Percentiles rank a stretch among this genome's conserved stretches.
These are phyloP conservation scores for Diarsia mendica DNA, from an alignment of 2,888 invertebrate genomes.

Conservation along the genomic window DNA sequence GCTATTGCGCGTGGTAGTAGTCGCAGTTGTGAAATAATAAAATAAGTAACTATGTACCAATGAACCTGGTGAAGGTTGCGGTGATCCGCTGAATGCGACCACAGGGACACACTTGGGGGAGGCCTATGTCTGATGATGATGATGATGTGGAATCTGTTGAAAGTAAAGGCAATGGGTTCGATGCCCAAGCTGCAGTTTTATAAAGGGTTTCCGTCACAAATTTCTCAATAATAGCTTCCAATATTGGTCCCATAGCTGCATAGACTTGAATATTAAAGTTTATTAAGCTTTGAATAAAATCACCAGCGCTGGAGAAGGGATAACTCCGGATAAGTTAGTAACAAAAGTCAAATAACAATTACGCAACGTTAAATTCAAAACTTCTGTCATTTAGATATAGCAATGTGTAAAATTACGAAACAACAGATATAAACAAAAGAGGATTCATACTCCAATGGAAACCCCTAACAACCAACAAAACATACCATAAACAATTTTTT, in stretches of 20 bases:
- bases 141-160: not conserved
- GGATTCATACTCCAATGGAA: conserved; percentile 22
- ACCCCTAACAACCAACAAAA: not conserved
- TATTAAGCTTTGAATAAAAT: not conserved
- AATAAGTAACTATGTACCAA: not conserved
- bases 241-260: not conserved
- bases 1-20: not conserved
- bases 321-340: not conserved
- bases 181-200: not conserved
- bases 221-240: not conserved
- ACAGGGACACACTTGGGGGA: no score
- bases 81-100: no score
- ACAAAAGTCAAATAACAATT: not conserved
- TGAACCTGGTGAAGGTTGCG: not conserved
- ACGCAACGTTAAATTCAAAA: not conserved
- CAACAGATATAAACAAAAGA: conserved; percentile 9
- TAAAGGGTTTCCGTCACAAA: not conserved
- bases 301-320: not conserved
- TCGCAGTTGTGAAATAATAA: not conserved
- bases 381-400: not conserved
- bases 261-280: not conserved
- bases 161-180: not conserved
- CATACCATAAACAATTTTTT: conserved; percentile 25
- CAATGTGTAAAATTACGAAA: not conserved
- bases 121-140: no score